Base-by-base conservation (phyloP, 2,797 vertebrate genomes). In the Tarsius wallacei region DNA sequence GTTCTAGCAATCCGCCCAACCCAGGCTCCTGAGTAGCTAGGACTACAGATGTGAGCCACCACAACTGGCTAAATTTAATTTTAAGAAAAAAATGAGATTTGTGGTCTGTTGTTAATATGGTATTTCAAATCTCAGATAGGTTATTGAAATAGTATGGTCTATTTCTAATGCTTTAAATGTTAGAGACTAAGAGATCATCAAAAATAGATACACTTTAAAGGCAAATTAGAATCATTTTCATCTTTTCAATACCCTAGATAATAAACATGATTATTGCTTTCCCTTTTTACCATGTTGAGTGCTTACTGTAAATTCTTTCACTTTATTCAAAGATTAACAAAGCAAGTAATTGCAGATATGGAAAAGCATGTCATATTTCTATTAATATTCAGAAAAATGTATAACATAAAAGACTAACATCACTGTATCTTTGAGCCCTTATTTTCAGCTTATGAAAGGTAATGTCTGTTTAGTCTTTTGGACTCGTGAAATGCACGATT, bases 191-290 rank as follows among this genome's bases (percentile, higher is more conserved):
- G 73, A 97, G 42, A 80, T 33, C 19, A 47, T 89, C 6, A 33
- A 80, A 93, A 95, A 42, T 36, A 78, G 71, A 57, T 89, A 87
- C 28, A 97, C 42, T 97, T 95, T 88, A 85, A 94, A 95, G 63
- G 59, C 63, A 97, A 96, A 97, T 97, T 97, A 92, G 84, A 93
- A 94, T 90, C 89, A 80, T 93, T 93, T 95, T 49, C 59, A 87
- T 73, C 91, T 89, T 96, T 91, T 88, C 84, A 93, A 88, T 73
- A 93, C 11, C 21, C 71, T 70, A 94, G 93, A 94, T 90, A 97
- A 97, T 78, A 95, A 95, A 91, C 84, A 42, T 96, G 96, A 97
- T 97, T 93, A 97, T 74, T 80, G 94, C 91, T 97, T 97, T 95
- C 73, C 42, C 85, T 91, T 94, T 82, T 94, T 31, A 88, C 80